Evolutionary conservation across 2,797 vertebrate genomes (phyloP), one percentile per base, ranked within the genome.

Genomic region (Urocyon cinereoargenteus): DNA sequence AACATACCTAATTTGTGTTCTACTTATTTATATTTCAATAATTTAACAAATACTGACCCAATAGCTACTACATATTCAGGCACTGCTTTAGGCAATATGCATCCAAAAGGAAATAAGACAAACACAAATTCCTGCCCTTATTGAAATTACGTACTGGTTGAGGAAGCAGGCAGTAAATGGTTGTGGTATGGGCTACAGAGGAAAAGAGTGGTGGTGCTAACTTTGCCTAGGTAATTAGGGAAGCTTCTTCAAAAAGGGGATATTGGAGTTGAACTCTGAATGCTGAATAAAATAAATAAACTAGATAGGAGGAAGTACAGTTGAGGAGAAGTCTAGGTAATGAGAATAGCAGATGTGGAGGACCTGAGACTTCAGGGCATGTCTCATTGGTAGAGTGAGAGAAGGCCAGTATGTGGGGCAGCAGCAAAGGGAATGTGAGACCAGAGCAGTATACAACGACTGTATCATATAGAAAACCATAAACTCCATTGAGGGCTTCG

Each of bases 1-100:
- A 45, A 64, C n/a, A 11, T 70, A 31, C 36, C 26, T 59, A 59
- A 66, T 95, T 59, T 91, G 24, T 40, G 31, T 88, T 83, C 51
- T 95, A 45, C 9, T 55, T 68, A 81, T 26, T 70, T 94, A 51
- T 83, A 40, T 61, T 94, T 75, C 85, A 91, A 49, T 77, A 45
- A 53, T 64, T 36, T 61, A 49, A 40, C 5, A 72, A 55, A 4
- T 91, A 70, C 75, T 94, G 93, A 64, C 13, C 53, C 6, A 22
- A 8, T 51, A 55, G 45, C 31, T 84, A 64, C 12, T 73, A 31
- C 62, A 0, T 55, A 75, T 93, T 10, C 6, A 62, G 79, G 2
- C 21, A 40, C 16, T 84, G 9, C 36, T 5, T 84, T 59, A 72
- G 34, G 24, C 18, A 24, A 45, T 21, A 13, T 26, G 31, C 15